These are phyloP conservation scores for Melospiza melodia DNA, from an alignment of 2,113 vertebrate species.

Conservation along the genomic window DNA sequence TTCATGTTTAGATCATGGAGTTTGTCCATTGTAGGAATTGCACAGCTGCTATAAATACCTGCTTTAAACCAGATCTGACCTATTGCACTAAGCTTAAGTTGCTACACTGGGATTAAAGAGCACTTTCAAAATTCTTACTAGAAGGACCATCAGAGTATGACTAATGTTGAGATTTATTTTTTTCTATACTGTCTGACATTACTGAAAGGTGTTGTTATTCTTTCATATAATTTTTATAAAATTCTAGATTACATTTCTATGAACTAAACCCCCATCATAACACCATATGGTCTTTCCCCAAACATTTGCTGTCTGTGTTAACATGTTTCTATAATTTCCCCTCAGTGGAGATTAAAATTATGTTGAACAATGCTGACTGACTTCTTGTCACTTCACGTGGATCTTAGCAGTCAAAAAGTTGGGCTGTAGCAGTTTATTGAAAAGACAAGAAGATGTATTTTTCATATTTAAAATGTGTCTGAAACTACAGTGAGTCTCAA, in stretches of 20 bases:
- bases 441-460: not conserved
- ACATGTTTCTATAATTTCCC: conserved; percentile 20
- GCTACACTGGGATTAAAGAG: conserved; percentile 41
- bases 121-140: conserved; percentile 59
- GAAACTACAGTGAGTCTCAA: not conserved
- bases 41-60: conserved; percentile 22
- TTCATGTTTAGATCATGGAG: not conserved
- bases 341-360: conserved; percentile 51
- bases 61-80: not conserved
- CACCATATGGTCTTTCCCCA: not conserved
- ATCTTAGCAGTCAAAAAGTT: not conserved
- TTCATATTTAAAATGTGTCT: not conserved
- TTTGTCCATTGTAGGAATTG: conserved; percentile 12
- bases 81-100: conserved; percentile 51
- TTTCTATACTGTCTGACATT: conserved; percentile 44
- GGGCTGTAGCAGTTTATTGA: not conserved
- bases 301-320: conserved; percentile 16
- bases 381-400: not conserved
- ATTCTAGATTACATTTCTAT: conserved; percentile 36
- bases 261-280: not conserved
- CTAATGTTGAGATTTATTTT: conserved; percentile 58
- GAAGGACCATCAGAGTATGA: not conserved
- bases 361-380: not conserved
- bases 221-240: conserved; percentile 60
- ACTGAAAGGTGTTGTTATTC: conserved; percentile 14